Percentiles rank a stretch among this genome's conserved stretches.
phyloP scores from a whole-genome alignment of 2,888 invertebrate species.

The Cosmia pyralina region DNA sequence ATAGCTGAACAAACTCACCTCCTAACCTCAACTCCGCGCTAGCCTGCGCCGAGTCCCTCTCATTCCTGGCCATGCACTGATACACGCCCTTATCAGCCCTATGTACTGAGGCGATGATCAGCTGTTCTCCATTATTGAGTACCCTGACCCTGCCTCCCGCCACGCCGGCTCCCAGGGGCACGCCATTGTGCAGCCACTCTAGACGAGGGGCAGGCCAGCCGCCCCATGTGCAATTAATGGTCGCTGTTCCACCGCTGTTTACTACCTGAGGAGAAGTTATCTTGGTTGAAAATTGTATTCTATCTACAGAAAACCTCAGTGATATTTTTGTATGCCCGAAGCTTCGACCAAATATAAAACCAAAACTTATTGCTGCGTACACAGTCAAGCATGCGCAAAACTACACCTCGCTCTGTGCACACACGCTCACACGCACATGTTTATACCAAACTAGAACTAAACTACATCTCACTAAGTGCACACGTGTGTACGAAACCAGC shows the following conservation, averaged over 20 bases:
- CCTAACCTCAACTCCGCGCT: conserved; percentile 94
- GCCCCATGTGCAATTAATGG: conserved; percentile 95
- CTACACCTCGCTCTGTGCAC: no score
- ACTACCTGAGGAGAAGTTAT: conserved; percentile 90
- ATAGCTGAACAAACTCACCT: conserved; percentile 89
- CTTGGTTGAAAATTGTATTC: neutral
- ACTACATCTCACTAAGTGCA: no score
- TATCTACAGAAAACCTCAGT: neutral
- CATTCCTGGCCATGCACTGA: conserved; percentile 96
- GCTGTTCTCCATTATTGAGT: conserved; percentile 79
- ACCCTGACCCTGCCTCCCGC: conserved; percentile 82
- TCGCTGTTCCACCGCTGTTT: conserved; percentile 95
- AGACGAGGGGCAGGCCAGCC: conserved; percentile 93
- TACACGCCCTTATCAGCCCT: conserved; percentile 96
- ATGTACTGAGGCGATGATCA: conserved; percentile 90
- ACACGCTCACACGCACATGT: no score
- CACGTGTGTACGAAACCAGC: no score
- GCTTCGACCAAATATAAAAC: no score
- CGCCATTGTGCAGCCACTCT: conserved; percentile 94
- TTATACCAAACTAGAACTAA: no score
- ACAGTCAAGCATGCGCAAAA: no score
- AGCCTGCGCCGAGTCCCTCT: conserved; percentile 94
- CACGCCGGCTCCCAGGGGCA: conserved; percentile 89
- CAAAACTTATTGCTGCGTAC: no score
- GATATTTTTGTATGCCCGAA: neutral